Percentiles rank a stretch among this genome's conserved stretches.
Evolutionary conservation across 2,888 invertebrate species (phyloP).

Genomic region (Macrophya annulata): DNA sequence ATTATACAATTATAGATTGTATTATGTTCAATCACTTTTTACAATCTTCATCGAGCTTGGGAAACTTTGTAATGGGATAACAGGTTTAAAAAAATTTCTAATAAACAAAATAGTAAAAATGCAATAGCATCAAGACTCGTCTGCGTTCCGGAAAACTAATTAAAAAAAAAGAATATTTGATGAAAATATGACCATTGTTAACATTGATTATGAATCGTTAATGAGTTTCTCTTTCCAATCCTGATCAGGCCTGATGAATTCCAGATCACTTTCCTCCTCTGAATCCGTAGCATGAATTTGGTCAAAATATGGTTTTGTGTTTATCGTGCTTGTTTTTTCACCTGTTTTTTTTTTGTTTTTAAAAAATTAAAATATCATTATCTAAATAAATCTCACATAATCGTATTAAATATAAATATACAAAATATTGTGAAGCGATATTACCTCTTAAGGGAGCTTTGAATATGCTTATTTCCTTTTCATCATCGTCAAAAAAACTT

Average conservation of each 20-base stretch:
- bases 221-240: conserved; percentile 62
- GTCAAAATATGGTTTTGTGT: conserved; percentile 75
- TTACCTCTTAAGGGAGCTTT: conserved; percentile 76
- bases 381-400: background rate
- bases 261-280: conserved; percentile 83
- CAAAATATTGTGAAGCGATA: background rate
- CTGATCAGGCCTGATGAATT: conserved; percentile 79
- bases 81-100: background rate
- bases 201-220: conserved; percentile 13
- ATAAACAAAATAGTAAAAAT: conserved; percentile 12
- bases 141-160: background rate
- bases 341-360: conserved; percentile 61
- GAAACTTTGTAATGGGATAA: background rate
- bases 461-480: conserved; percentile 80
- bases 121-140: conserved; percentile 27
- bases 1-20: background rate
- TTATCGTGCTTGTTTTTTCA: background rate
- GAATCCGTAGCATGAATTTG: conserved; percentile 85
- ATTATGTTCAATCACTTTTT: background rate
- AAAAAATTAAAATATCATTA: background rate
- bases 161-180: background rate
- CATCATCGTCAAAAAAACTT: conserved; percentile 81
- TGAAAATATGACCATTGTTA: background rate
- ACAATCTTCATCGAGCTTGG: background rate
- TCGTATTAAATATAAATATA: background rate